A percentile compares a stretch with the other conserved stretches of the same genome.
phyloP scores from a whole-genome alignment of 2,797 vertebrate genomes.

The Phrynocephalus forsythii region DNA sequence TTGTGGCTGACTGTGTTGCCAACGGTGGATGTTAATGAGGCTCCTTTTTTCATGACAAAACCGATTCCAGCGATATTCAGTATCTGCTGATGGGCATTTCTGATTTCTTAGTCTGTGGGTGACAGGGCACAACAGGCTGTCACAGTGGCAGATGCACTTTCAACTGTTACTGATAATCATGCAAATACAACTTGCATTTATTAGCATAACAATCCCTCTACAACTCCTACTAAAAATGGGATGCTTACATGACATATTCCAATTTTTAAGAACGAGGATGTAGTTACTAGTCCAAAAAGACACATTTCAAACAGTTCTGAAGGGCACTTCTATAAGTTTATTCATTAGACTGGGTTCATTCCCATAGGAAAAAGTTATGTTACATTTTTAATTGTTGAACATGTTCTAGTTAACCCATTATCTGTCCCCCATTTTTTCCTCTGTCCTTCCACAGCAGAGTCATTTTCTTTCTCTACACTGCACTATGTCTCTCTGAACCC shows the following conservation, averaged over 20 bases:
- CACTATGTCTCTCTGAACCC: not conserved
- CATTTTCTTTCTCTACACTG: not conserved
- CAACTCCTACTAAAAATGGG: not conserved
- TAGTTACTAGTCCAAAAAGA: not conserved
- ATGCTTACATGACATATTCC: not conserved
- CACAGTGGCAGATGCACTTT: constrained; percentile 8
- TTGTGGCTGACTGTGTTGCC: constrained; percentile 36
- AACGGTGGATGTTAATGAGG: constrained; percentile 59
- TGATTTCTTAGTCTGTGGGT: constrained; percentile 37
- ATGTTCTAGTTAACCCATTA: not conserved
- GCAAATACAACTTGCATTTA: constrained; percentile 16
- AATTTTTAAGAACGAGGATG: not conserved
- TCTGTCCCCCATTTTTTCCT: not conserved
- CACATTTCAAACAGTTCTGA: not conserved
- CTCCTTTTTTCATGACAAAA: constrained; percentile 27
- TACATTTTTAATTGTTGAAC: not conserved
- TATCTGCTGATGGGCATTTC: constrained; percentile 43
- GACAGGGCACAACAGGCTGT: constrained; percentile 23
- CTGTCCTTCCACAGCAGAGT: no score
- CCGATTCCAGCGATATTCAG: constrained; percentile 33
- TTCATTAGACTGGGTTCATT: not conserved
- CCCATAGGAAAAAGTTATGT: not conserved
- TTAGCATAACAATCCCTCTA: not conserved
- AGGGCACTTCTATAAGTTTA: not conserved
- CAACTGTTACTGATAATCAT: not conserved